A percentile compares a stretch with the other conserved stretches of the same genome.
Conservation (phyloP, 2,888 invertebrate species). For the Crocallis elinguaria region DNA sequence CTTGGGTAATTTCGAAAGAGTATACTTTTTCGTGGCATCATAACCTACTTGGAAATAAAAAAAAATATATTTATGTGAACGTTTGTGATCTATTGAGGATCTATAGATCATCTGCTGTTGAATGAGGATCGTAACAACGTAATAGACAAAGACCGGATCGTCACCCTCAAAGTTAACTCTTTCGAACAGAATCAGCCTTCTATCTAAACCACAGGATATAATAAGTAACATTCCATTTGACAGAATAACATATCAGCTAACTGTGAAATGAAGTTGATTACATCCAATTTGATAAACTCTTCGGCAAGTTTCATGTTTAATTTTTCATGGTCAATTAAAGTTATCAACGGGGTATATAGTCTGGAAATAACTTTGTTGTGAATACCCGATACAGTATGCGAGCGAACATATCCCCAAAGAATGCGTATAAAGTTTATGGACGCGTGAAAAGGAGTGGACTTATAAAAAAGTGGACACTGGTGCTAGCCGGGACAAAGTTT, state of each 20-base stretch:
- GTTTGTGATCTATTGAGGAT: too few species aligned
- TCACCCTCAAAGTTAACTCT: neutral
- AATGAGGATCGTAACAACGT: too few species aligned
- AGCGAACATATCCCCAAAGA: too few species aligned
- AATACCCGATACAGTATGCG: neutral
- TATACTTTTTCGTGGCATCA: neutral
- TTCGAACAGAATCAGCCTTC: neutral
- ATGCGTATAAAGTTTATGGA: too few species aligned
- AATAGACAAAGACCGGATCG: neutral
- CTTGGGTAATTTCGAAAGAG: conserved; percentile 1
- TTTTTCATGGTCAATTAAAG: neutral
- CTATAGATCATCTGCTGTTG: too few species aligned
- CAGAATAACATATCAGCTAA: neutral
- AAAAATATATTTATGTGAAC: too few species aligned
- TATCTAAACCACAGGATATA: neutral
- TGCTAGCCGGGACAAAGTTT: too few species aligned
- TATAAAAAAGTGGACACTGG: too few species aligned
- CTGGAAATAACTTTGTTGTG: neutral
- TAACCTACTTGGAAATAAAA: too few species aligned
- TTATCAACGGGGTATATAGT: neutral
- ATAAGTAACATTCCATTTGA: neutral
- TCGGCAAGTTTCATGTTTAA: neutral
- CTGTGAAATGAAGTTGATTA: neutral
- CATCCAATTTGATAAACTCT: neutral
- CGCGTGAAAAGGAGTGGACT: too few species aligned